Percentiles rank a stretch among this genome's conserved stretches.
Conservation (phyloP, 1,140 invertebrate genomes). For the Hyles vespertilio region DNA sequence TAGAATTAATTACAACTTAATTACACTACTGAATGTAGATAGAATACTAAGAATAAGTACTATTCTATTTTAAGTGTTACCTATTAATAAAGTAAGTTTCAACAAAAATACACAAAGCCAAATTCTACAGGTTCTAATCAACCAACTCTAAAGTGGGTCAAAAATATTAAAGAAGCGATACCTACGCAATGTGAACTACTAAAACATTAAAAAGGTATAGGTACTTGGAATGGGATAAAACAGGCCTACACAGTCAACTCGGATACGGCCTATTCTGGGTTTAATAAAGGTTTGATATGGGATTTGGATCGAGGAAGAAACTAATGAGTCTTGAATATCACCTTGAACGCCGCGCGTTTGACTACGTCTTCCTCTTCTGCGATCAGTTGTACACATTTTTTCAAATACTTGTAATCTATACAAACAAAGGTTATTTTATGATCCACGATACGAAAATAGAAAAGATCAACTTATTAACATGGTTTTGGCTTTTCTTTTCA, state of each 20-base stretch:
- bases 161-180: too few species aligned
- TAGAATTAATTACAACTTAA: too few species aligned
- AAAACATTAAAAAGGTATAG: conserved; percentile 20
- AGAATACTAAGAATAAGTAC: too few species aligned
- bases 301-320: conserved; percentile 48
- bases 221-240: conserved; percentile 51
- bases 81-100: too few species aligned
- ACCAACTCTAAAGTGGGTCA: too few species aligned
- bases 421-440: too few species aligned
- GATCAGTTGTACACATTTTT: conserved; percentile 29
- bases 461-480: background rate
- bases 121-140: too few species aligned
- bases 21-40: too few species aligned
- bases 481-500: background rate
- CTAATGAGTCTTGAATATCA: conserved; percentile 58
- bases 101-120: too few species aligned
- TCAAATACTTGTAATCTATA: too few species aligned
- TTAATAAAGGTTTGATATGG: conserved; percentile 24
- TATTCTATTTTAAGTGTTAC: too few species aligned
- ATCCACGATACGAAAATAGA: background rate
- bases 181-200: too few species aligned
- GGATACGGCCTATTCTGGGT: conserved; percentile 39
- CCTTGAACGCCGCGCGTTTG: conserved; percentile 27
- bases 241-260: conserved; percentile 37
- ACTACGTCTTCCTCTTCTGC: conserved; percentile 18